phyloP scores from a whole-genome alignment of 2,888 invertebrate genomes.

The Hypolimnas misippus region DNA sequence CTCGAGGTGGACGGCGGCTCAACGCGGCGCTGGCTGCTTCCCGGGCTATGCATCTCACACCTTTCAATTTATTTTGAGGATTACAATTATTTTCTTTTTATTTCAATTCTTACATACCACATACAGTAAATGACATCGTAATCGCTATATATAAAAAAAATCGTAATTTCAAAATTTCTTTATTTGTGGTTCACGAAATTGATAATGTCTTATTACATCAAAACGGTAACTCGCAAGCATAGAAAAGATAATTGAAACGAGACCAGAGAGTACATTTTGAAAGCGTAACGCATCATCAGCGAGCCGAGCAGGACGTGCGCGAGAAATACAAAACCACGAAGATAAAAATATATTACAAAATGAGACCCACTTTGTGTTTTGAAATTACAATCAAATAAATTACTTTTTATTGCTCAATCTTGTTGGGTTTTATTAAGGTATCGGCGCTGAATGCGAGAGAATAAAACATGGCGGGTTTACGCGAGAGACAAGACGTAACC shows the following conservation, averaged over 20 bases:
- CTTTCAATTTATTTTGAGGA: slow-evolving; percentile 45
- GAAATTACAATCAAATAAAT: slow-evolving; percentile 84
- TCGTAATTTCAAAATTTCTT: slow-evolving; percentile 33
- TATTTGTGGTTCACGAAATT: slow-evolving; percentile 55
- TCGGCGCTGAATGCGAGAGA: slow-evolving; percentile 77
- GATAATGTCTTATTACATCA: slow-evolving; percentile 69
- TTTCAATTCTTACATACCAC: background rate
- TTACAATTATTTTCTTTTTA: background rate
- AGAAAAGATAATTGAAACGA: slow-evolving; percentile 66
- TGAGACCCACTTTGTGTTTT: slow-evolving; percentile 83
- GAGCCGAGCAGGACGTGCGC: slow-evolving; percentile 69
- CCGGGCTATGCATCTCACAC: slow-evolving; percentile 62
- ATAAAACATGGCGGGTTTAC: slow-evolving; percentile 82
- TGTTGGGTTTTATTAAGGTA: slow-evolving; percentile 84
- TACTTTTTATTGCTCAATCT: slow-evolving; percentile 84
- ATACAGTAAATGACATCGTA: background rate
- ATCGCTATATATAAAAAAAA: background rate
- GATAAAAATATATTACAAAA: slow-evolving; percentile 83
- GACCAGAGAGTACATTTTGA: slow-evolving; percentile 59
- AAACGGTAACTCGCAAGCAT: slow-evolving; percentile 55
- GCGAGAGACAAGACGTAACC: slow-evolving; percentile 73
- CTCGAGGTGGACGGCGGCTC: slow-evolving; percentile 37
- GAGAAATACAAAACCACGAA: slow-evolving; percentile 81
- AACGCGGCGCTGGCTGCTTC: slow-evolving; percentile 19
- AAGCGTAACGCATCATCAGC: slow-evolving; percentile 64